phyloP scores from a whole-genome alignment of 2,797 vertebrate genomes.

The Clarias pachynema region DNA sequence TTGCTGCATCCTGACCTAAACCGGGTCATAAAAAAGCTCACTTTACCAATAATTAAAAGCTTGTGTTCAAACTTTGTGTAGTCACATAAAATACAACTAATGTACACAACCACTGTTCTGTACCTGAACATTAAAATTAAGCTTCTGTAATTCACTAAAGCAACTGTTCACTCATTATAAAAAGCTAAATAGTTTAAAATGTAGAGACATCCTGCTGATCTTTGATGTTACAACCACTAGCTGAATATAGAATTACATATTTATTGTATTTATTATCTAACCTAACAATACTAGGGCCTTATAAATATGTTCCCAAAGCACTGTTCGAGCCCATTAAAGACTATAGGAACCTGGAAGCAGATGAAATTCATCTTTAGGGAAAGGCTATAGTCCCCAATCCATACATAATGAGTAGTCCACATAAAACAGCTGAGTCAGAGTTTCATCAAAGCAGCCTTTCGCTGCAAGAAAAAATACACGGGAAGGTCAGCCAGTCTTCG shows the following conservation, averaged over 20 bases:
- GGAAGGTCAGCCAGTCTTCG: slow-evolving; percentile 47
- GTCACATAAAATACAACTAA: not conserved
- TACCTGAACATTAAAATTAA: not conserved
- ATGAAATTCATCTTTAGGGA: slow-evolving; percentile 27
- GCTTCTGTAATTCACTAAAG: not conserved
- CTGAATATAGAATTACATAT: not conserved
- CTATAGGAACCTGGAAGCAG: slow-evolving; percentile 33
- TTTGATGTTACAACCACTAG: not conserved
- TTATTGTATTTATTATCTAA: slow-evolving; percentile 10
- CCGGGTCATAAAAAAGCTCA: not conserved
- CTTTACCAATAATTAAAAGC: not conserved
- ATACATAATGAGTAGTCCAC: slow-evolving; percentile 36
- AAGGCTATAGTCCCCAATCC: slow-evolving; percentile 27
- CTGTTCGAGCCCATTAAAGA: slow-evolving; percentile 22
- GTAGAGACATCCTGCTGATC: not conserved
- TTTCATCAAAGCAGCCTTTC: slow-evolving; percentile 46
- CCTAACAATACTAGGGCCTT: not conserved
- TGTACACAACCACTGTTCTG: not conserved
- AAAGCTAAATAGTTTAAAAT: not conserved
- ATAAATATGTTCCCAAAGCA: not conserved
- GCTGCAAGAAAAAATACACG: slow-evolving; percentile 47
- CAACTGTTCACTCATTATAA: not conserved
- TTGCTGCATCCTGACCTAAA: not conserved
- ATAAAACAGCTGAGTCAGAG: slow-evolving; percentile 49
- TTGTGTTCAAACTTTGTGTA: not conserved